Conservation (phyloP, 2,888 invertebrate species). For the Perizoma affinitatum region DNA sequence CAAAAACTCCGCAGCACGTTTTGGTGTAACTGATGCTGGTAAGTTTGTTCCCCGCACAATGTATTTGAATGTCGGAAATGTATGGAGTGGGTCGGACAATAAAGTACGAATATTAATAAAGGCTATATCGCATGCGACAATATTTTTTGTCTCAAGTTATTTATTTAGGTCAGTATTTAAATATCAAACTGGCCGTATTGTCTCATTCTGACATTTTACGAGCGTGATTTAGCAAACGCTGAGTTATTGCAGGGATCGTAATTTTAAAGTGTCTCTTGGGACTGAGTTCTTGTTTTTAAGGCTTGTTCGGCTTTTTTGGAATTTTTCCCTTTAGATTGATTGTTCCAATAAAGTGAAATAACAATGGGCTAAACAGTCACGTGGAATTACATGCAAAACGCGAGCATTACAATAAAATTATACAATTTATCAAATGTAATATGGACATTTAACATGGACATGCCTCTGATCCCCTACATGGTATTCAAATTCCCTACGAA, state of each 20-base stretch:
- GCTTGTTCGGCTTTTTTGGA: neutral
- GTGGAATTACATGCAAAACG: no score
- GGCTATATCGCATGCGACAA: slow-evolving; percentile 50
- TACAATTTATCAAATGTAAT: no score
- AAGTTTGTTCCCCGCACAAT: slow-evolving; percentile 45
- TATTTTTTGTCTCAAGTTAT: slow-evolving; percentile 47
- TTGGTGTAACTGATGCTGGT: slow-evolving; percentile 4
- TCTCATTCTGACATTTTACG: slow-evolving; percentile 32
- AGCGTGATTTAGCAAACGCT: slow-evolving; percentile 32
- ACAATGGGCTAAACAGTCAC: no score
- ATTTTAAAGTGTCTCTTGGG: slow-evolving; percentile 13
- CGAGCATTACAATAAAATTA: no score
- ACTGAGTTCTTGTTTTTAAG: neutral
- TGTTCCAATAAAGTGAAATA: no score
- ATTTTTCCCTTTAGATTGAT: no score
- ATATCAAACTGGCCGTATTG: slow-evolving; percentile 43
- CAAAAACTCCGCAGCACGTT: slow-evolving; percentile 10
- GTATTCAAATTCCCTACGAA: no score
- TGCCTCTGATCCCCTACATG: no score
- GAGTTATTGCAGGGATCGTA: slow-evolving; percentile 23
- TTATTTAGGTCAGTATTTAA: slow-evolving; percentile 56
- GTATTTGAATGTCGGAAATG: slow-evolving; percentile 52
- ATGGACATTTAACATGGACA: no score
- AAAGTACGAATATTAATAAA: slow-evolving; percentile 50
- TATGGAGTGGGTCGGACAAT: slow-evolving; percentile 46